Base-by-base conservation (phyloP, 2,113 vertebrate species). In the Nannobrachium achirus region DNA sequence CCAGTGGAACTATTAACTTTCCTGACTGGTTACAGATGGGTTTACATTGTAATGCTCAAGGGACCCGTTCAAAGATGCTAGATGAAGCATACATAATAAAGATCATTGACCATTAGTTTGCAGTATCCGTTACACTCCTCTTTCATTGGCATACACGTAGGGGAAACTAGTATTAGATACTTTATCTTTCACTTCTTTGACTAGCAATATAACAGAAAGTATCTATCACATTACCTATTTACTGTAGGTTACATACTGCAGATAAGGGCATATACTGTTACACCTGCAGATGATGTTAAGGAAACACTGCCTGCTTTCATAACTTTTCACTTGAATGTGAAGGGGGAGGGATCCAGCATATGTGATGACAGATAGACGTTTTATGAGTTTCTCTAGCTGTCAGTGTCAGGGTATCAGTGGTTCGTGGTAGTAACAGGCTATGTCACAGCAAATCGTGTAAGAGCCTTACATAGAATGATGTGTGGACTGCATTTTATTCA, bases 271-370 rank as follows among this genome's bases (percentile, higher is more conserved):
- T 33, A 33, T 33, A 0, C 3, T 33, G 25, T 33, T 76, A 44
- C 48, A 70, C 51, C 76, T 80, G 76, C 76, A 44, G 55, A 38
- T 61, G 39, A 60, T 25, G 13, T 9, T 15, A 41, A 49, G 38
- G 11, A 69, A 75, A 82, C 74, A 72, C 41, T 69, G 2, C n/a
- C 60, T 51, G 19, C 82, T 73, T 77, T 81, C 56, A 81, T 71
- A 19, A 45, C 8, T 19, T 13, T n/a, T 14, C 6, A 63, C 11
- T 52, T 11, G 16, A 19, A 52, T 33, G 6, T 4, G 15, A 52
- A 45, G 15, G 44, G 49, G 50, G 73, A 57, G 50, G 20, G 55
- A 42, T 41, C 19, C 9, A 33, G 42, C 41, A 62, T 40, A 64
- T 25, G 58, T 73, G 81, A 61, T 52, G 73, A 88, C 56, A 61